These are phyloP conservation scores for Callorhinus ursinus DNA, from an alignment of 2,113 vertebrate species.

Conservation along the genomic window DNA sequence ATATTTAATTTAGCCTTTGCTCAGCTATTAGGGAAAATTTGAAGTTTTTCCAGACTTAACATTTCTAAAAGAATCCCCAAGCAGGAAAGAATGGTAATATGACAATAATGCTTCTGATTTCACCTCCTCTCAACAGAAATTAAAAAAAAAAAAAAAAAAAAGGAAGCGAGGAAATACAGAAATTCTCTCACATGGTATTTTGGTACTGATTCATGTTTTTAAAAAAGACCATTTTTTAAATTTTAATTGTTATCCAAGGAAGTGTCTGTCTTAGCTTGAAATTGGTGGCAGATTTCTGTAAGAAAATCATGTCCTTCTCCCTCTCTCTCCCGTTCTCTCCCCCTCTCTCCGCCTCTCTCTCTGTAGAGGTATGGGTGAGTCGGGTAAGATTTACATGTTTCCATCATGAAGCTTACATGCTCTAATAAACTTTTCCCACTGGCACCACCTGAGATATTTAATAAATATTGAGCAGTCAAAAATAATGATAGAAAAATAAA, in stretches of 20 bases:
- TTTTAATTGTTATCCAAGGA: neutral
- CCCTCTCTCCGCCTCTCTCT: neutral
- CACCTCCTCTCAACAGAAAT: neutral
- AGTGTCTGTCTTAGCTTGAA: neutral
- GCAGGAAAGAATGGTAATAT: neutral
- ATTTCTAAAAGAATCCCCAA: neutral
- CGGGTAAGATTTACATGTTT: neutral
- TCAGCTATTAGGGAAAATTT: neutral
- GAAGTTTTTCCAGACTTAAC: neutral
- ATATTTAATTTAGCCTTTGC: constrained; percentile 23
- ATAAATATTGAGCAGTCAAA: neutral
- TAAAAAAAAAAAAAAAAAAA: neutral
- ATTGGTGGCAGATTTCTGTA: neutral
- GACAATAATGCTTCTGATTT: constrained; percentile 23
- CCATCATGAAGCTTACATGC: neutral
- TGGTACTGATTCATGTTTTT: neutral
- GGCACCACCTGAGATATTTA: neutral
- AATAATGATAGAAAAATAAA: neutral
- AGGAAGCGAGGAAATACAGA: neutral
- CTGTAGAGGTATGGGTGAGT: neutral
- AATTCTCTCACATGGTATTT: neutral
- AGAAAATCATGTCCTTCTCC: neutral
- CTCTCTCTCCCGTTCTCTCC: neutral
- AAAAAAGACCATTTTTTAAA: neutral
- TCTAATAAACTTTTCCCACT: neutral